Percentiles rank a stretch among this genome's conserved stretches.
Evolutionary conservation across 1,140 invertebrate genomes (phyloP).

Genomic region (Chymomyza costata): DNA sequence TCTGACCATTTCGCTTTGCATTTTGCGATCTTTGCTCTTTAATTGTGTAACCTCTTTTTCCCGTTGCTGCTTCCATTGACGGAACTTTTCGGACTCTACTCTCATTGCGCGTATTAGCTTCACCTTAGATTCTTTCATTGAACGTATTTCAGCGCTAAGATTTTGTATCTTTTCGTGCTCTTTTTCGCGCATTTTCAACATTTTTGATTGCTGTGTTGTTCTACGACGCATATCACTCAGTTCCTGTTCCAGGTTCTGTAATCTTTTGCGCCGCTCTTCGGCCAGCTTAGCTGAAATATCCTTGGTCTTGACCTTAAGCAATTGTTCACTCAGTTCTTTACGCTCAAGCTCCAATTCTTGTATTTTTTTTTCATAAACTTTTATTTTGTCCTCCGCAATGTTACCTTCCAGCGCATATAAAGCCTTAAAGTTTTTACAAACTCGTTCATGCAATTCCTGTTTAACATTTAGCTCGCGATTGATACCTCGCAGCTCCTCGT

Average conservation of each 20-base stretch:
- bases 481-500: slow-evolving; percentile 82
- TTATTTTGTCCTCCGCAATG: slow-evolving; percentile 76
- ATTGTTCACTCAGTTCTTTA: slow-evolving; percentile 82
- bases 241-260: slow-evolving; percentile 86
- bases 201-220: slow-evolving; percentile 83
- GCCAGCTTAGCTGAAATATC: slow-evolving; percentile 77
- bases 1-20: slow-evolving; percentile 85
- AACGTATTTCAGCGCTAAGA: slow-evolving; percentile 84
- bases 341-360: slow-evolving; percentile 84
- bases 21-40: slow-evolving; percentile 87
- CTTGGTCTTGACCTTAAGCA: slow-evolving; percentile 76
- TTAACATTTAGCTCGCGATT: slow-evolving; percentile 86
- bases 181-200: slow-evolving; percentile 89
- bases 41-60: slow-evolving; percentile 88
- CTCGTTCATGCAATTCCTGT: slow-evolving; percentile 83
- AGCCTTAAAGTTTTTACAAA: slow-evolving; percentile 81
- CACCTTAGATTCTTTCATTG: slow-evolving; percentile 88
- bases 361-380: slow-evolving; percentile 85
- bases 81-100: slow-evolving; percentile 87
- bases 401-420: slow-evolving; percentile 77
- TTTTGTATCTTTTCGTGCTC: slow-evolving; percentile 86
- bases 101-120: slow-evolving; percentile 90
- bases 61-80: slow-evolving; percentile 85
- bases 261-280: slow-evolving; percentile 84
- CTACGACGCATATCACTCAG: slow-evolving; percentile 85